phyloP scores from a whole-genome alignment of 2,113 vertebrate species.

The Petrocephalus microphthalmus region DNA sequence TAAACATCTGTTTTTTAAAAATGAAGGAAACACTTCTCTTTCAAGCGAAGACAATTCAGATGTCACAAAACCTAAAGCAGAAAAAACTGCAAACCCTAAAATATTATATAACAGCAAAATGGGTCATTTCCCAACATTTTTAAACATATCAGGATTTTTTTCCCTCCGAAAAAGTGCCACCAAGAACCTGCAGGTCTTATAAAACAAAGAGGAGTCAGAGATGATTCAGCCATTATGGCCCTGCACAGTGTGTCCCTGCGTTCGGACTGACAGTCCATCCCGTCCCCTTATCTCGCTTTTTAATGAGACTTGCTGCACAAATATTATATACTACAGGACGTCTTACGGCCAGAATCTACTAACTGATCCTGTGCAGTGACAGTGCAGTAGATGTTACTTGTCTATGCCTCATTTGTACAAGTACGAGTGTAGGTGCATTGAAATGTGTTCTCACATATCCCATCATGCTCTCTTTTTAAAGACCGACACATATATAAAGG shows the following conservation, averaged over 20 bases:
- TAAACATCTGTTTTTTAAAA: not conserved
- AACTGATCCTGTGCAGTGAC: not conserved
- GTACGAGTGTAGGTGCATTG: not conserved
- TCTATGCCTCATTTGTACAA: not conserved
- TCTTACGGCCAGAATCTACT: not conserved
- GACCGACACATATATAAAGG: not conserved
- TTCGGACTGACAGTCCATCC: not conserved
- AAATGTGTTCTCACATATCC: not conserved
- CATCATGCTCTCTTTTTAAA: not conserved
- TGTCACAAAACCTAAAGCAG: not conserved
- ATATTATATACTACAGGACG: not conserved
- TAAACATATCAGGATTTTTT: not conserved
- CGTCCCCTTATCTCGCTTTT: not conserved
- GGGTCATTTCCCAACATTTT: not conserved
- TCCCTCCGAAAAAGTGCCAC: not conserved
- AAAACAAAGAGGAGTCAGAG: not conserved
- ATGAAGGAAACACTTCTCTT: not conserved
- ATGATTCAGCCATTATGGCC: not conserved
- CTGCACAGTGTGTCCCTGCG: not conserved
- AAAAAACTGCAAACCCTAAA: not conserved
- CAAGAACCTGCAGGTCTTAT: not conserved
- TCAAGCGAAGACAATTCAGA: not conserved
- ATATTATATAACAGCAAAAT: not conserved
- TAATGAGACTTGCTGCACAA: not conserved
- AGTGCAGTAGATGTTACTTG: not conserved